Conservation (phyloP, 2,888 invertebrate genomes). For the Stratiomys singularior region DNA sequence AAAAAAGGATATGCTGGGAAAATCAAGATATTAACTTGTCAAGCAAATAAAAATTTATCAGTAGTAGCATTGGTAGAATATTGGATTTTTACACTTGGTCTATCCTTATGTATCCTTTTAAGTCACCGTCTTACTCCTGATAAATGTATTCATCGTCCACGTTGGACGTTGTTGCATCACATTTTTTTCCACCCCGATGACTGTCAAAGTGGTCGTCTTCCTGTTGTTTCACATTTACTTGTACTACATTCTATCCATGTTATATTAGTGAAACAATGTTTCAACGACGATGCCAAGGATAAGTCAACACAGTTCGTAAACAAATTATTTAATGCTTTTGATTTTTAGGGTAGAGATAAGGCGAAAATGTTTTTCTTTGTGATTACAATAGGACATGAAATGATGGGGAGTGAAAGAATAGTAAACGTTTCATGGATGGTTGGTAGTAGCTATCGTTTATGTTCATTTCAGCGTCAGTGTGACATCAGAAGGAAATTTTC, state of each 20-base stretch:
- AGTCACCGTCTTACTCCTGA: not conserved
- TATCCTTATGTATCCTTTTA: not conserved
- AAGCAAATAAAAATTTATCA: conserved; percentile 58
- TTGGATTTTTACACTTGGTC: conserved; percentile 11
- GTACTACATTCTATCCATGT: no score
- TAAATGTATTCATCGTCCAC: not conserved
- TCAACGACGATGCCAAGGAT: conserved; percentile 22
- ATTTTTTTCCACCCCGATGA: conserved; percentile 23
- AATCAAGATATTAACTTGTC: conserved; percentile 57
- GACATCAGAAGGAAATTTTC: not conserved
- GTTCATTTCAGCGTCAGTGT: not conserved
- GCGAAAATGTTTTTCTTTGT: conserved; percentile 15
- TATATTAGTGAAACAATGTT: conserved; percentile 19
- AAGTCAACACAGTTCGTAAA: conserved; percentile 38
- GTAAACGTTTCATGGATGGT: conserved; percentile 18
- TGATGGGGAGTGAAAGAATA: not conserved
- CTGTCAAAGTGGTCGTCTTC: not conserved
- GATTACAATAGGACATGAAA: not conserved
- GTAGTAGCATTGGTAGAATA: conserved; percentile 47
- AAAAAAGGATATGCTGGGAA: conserved; percentile 10
- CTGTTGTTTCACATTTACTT: no score
- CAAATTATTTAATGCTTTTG: conserved; percentile 49
- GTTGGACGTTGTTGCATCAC: not conserved
- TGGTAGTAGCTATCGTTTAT: no score
- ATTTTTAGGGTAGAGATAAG: conserved; percentile 36